A percentile compares a stretch with the other conserved stretches of the same genome.
Conservation (phyloP, 1,140 invertebrate genomes). For the Drosophila repleta region DNA sequence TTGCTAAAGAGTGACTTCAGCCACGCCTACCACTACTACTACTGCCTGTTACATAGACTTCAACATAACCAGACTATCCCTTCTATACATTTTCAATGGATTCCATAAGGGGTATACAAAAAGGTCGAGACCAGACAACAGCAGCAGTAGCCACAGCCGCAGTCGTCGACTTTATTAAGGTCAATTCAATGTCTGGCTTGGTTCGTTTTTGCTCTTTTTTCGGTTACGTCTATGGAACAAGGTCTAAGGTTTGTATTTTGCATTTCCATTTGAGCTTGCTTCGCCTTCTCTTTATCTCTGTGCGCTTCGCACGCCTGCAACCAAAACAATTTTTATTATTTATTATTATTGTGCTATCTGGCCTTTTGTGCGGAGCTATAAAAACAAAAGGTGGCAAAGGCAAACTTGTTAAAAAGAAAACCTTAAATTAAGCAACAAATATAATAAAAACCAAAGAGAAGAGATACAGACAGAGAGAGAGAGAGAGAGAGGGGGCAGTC, state of each 20-base stretch:
- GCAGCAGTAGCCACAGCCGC: slow-evolving; percentile 25
- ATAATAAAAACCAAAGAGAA: neutral
- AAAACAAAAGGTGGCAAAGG: slow-evolving; percentile 3
- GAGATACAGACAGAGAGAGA: too few relatives aligned
- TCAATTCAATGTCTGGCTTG: slow-evolving; percentile 78
- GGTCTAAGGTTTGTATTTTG: slow-evolving; percentile 43
- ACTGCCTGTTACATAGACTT: too few relatives aligned
- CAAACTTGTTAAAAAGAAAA: neutral
- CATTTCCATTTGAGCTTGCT: slow-evolving; percentile 45
- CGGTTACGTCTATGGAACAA: slow-evolving; percentile 57
- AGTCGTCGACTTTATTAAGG: slow-evolving; percentile 76
- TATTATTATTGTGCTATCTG: slow-evolving; percentile 53
- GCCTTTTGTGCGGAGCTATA: slow-evolving; percentile 19
- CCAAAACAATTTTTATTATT: slow-evolving; percentile 58
- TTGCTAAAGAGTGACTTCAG: too few relatives aligned
- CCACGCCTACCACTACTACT: too few relatives aligned
- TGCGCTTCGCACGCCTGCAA: slow-evolving; percentile 53
- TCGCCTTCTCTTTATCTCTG: neutral
- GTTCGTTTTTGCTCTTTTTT: slow-evolving; percentile 51
- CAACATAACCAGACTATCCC: too few relatives aligned
- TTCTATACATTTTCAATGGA: too few relatives aligned
- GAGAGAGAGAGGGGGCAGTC: neutral
- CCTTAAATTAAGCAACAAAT: slow-evolving; percentile 28
- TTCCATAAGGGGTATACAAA: slow-evolving; percentile 21
- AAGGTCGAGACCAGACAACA: slow-evolving; percentile 42